Conservation (phyloP, 2,797 vertebrate species). For the Cuculus canorus region DNA sequence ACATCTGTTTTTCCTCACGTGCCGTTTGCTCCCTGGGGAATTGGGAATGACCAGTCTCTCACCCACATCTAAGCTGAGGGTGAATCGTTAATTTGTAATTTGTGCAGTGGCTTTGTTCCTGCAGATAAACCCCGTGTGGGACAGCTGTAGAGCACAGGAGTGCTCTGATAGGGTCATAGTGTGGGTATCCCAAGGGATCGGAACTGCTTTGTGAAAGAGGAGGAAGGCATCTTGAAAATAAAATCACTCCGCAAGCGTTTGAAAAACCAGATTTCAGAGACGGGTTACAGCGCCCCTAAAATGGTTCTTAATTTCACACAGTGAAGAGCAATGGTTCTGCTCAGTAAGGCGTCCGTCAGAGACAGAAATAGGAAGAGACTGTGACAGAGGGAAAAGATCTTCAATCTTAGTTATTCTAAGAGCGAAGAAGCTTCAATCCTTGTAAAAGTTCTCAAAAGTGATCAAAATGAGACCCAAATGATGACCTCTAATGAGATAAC, state of each 20-base stretch:
- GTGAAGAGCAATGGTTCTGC: background rate
- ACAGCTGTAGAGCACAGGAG: background rate
- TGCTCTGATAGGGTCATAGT: background rate
- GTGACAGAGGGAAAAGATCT: background rate
- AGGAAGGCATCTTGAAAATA: background rate
- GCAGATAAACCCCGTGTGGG: background rate
- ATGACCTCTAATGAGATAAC: fast-evolving
- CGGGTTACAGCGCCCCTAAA: background rate
- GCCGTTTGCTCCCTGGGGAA: background rate
- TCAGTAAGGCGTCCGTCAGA: background rate
- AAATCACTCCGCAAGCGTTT: background rate
- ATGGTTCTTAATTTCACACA: background rate
- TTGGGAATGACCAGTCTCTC: background rate
- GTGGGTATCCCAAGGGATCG: background rate
- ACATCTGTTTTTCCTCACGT: background rate
- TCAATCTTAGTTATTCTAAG: background rate
- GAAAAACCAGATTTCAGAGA: background rate
- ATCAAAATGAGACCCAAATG: background rate
- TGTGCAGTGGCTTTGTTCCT: background rate
- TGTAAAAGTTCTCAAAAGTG: background rate
- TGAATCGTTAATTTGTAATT: background rate
- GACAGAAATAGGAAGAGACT: background rate
- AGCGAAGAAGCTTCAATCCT: background rate
- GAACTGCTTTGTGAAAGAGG: background rate
- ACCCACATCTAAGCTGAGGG: background rate